Evolutionary conservation across 2,888 invertebrate genomes (phyloP).

Genomic region (Stenodema calcarata): DNA sequence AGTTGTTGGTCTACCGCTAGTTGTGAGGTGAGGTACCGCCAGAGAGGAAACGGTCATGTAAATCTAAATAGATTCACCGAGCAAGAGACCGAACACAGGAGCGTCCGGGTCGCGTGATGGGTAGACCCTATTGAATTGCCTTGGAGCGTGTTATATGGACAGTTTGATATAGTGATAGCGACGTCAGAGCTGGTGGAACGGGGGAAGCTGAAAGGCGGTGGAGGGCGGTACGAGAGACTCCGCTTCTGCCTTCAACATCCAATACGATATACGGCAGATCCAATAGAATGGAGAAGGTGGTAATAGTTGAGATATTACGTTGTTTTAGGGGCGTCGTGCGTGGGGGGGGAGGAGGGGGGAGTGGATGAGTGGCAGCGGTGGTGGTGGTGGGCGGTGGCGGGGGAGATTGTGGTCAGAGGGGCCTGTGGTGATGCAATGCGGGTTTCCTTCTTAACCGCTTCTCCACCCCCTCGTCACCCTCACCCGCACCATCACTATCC

Average conservation of each 20-base stretch:
- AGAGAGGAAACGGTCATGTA: not conserved
- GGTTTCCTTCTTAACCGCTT: slow-evolving; percentile 35
- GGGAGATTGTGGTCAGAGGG: slow-evolving; percentile 33
- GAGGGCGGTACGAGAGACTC: not conserved
- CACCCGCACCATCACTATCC: not conserved
- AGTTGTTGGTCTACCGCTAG: not conserved
- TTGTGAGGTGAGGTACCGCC: not conserved
- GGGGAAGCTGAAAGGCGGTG: too few relatives aligned
- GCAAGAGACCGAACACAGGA: not conserved
- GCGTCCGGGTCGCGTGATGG: not conserved
- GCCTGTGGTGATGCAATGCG: slow-evolving; percentile 43
- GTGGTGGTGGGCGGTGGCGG: not conserved
- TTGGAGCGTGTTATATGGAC: not conserved
- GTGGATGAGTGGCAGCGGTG: not conserved
- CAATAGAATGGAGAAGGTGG: slow-evolving; percentile 5
- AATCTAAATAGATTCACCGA: not conserved
- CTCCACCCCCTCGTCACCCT: not conserved
- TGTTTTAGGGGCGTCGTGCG: not conserved
- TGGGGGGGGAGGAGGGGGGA: not conserved
- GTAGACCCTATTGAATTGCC: not conserved
- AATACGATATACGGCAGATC: not conserved
- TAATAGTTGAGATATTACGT: slow-evolving; percentile 35
- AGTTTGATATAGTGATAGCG: not conserved
- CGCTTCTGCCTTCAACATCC: not conserved
- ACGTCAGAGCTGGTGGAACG: not conserved